phyloP scores from a whole-genome alignment of 2,888 invertebrate species.

The Hedya salicella region DNA sequence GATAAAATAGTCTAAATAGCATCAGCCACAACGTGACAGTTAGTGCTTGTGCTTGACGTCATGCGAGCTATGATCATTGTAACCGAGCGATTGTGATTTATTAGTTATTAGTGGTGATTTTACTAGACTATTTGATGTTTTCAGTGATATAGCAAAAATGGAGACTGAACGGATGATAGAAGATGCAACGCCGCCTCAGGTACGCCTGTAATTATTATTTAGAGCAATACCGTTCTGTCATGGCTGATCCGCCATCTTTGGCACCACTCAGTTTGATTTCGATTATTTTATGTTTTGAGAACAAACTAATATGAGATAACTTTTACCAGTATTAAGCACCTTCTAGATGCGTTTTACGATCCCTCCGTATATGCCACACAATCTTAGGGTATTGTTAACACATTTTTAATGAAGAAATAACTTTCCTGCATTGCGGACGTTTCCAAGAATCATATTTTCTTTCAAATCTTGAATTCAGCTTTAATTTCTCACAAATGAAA shows the following conservation, averaged over 20 bases:
- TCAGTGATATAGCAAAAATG: conserved; percentile 92
- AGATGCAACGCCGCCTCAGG: conserved; percentile 85
- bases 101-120: conserved; percentile 72
- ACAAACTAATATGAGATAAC: conserved; percentile 37
- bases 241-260: conserved; percentile 80
- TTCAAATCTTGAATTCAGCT: conserved; percentile 25
- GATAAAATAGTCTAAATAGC: conserved; percentile 18
- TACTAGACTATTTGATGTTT: conserved; percentile 78
- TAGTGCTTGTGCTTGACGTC: conserved; percentile 74
- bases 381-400: too few relatives aligned
- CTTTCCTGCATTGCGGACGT: conserved; percentile 68
- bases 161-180: conserved; percentile 96
- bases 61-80: conserved; percentile 74
- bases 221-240: conserved; percentile 76
- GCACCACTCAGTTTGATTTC: conserved; percentile 61
- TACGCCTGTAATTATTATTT: conserved; percentile 65
- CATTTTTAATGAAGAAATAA: conserved; percentile 10
- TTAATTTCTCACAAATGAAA: conserved; percentile 16
- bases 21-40: conserved; percentile 38
- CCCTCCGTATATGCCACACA: too few relatives aligned
- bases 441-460: conserved; percentile 45
- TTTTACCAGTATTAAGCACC: conserved; percentile 8
- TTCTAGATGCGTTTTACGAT: neutral
- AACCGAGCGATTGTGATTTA: conserved; percentile 68
- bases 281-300: conserved; percentile 65